These are phyloP conservation scores for Falco peregrinus DNA, from an alignment of 2,797 vertebrate genomes.

Conservation along the genomic window DNA sequence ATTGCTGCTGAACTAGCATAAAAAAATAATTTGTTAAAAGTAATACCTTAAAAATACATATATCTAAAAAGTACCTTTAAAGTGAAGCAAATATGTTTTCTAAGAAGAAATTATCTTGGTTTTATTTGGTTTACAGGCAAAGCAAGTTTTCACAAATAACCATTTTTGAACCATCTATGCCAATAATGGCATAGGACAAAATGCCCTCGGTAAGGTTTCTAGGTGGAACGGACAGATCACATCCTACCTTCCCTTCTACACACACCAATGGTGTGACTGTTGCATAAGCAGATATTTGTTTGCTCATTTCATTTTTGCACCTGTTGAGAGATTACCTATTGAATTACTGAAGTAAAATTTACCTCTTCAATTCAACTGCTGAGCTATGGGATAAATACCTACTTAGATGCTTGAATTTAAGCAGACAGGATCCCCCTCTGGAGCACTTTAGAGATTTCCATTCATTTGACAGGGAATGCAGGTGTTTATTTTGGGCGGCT, in stretches of 20 bases:
- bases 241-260: background rate
- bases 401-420: background rate
- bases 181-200: background rate
- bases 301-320: background rate
- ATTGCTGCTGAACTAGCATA: background rate
- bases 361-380: background rate
- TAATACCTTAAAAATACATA: background rate
- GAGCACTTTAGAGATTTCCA: background rate
- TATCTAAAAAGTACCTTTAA: background rate
- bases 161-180: background rate
- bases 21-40: background rate
- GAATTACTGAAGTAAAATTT: slow-evolving; percentile 6
- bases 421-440: background rate
- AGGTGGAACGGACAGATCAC: background rate
- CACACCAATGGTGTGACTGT: background rate
- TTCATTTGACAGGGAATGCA: background rate
- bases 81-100: background rate
- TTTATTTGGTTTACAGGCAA: background rate
- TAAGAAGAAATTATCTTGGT: background rate
- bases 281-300: background rate
- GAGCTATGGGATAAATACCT: background rate
- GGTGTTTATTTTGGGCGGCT: background rate
- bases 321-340: background rate
- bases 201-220: background rate
- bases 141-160: background rate